Base-by-base conservation (phyloP, 2,888 invertebrate species). In the Ethmia dodecea region DNA sequence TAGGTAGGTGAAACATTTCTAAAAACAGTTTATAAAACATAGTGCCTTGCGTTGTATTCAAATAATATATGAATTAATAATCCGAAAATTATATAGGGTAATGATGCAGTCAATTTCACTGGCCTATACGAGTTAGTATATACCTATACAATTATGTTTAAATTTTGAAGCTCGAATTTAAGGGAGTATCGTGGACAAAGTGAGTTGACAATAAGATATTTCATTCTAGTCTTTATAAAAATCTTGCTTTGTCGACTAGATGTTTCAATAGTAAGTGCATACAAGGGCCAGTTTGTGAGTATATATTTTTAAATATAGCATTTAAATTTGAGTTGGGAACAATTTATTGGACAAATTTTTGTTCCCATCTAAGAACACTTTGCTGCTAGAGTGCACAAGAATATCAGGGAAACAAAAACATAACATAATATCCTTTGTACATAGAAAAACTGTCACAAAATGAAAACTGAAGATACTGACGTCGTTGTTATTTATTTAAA, bases 41-140 rank as follows among this genome's bases (percentile, higher is more conserved):
- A 69, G 84, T 84, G 83, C 83, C 83, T 84, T 84, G 78, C 61
- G 75, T 80, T 78, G 67, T 78, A 76, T 75, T 74, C 71, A 71
- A 66, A 65, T 63, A 60, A 44, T 56, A 58, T 59, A 52, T 57
- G 49, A 49, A 47, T 50, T 52, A 53, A 46, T 53, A 60, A 72
- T 62, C 60, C 64, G 62, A 66, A 68, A 68, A 63, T 62, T 66
- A 56, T 61, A 58, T 76, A 79, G 72, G 70, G 78, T 72, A 75
- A 47, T n/a, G n/a, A n/a, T 55, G 60, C 70, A 69, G 83, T 83
- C 83, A 83, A 83, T 83, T 80, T 76, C 73, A 66, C 76, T 64
- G 75, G 77, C 76, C 72, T 80, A 66, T 72, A 66, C 51, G 55
- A 65, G 57, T 71, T 68, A 63, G 64, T 67, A 55, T 63, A 66